phyloP scores from a whole-genome alignment of 2,888 invertebrate genomes.

The Erebia palarica region DNA sequence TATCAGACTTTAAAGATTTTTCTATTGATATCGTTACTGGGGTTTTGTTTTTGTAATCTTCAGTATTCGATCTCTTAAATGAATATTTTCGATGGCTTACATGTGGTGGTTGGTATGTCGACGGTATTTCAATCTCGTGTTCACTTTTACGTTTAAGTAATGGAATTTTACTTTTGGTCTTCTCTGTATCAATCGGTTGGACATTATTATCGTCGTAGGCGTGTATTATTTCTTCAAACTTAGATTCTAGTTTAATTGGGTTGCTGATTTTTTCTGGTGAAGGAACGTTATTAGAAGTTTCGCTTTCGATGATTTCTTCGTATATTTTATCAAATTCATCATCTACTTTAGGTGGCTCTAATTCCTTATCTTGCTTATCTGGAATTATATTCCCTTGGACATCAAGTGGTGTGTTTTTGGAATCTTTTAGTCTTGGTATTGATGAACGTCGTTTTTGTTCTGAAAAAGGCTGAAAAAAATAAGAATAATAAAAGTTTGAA shows the following conservation, averaged over 20 bases:
- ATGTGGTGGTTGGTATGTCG: constrained; percentile 5
- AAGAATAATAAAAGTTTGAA: background rate
- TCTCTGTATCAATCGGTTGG: constrained; percentile 50
- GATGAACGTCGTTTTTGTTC: constrained; percentile 42
- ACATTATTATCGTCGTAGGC: constrained; percentile 61
- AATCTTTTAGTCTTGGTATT: constrained; percentile 50
- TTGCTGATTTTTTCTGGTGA: constrained; percentile 57
- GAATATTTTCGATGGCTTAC: constrained; percentile 18
- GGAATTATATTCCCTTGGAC: constrained; percentile 13
- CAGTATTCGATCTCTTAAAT: constrained; percentile 41
- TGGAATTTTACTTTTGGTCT: constrained; percentile 62
- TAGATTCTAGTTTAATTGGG: constrained; percentile 60
- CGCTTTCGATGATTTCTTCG: constrained; percentile 57
- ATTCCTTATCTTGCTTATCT: constrained; percentile 27
- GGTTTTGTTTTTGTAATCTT: constrained; percentile 33
- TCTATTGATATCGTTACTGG: constrained; percentile 13
- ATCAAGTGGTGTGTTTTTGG: constrained; percentile 34
- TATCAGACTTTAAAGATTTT: constrained; percentile 18
- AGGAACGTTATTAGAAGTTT: constrained; percentile 27
- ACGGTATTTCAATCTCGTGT: constrained; percentile 50
- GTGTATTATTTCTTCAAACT: constrained; percentile 72
- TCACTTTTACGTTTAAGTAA: constrained; percentile 58
- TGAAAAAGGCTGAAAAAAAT: constrained; percentile 24
- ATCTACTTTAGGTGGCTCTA: constrained; percentile 45
- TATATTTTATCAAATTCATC: constrained; percentile 74